Base-by-base conservation (phyloP, 2,113 vertebrate genomes). In the Nerophis lumbriciformis region DNA sequence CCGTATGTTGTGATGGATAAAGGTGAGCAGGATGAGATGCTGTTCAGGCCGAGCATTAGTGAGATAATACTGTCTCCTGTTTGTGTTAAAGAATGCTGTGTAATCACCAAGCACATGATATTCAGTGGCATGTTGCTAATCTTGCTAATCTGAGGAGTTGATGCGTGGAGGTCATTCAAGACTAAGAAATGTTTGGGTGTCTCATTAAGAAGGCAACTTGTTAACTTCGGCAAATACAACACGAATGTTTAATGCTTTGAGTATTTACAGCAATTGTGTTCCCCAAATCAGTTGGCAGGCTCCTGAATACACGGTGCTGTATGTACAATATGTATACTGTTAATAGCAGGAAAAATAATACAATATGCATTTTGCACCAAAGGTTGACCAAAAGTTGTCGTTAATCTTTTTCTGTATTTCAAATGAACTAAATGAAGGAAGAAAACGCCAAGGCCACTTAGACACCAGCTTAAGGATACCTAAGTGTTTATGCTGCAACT, bases 21-120 rank as follows among this genome's bases (percentile, higher is more conserved):
- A 68, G 71, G 66, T 73, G 64, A 68, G 59, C 10, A 12, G 66
- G 57, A 72, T 69, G 66, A 81, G 59, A 49, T 61, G 16, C 42
- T 60, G 63, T 73, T 37, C 50, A 49, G 56, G 53, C 60, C 61
- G 47, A 48, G 75, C 67, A 63, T 83, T 76, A 76, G 36, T 61
- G 45, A 76, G 81, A 72, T 85, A 76, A 88, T 68, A 61, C 73
- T 39, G 63, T 79, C 59, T 68, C 60, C 71, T 77, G 77, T 72
- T 68, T 79, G 68, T 15, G 45, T 68, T 73, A 59, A 16, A 61
- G 61, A 45, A n/a, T 72, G 72, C 68, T 66, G 51, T 63, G 67
- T 60, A 53, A 50, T 55, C 49, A 57, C 42, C 50, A 66, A 71
- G 68, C 50, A 61, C 66, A 58, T 64, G 61, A 75, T 68, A 82